phyloP scores from a whole-genome alignment of 2,113 vertebrate species.

The Perca fluviatilis region DNA sequence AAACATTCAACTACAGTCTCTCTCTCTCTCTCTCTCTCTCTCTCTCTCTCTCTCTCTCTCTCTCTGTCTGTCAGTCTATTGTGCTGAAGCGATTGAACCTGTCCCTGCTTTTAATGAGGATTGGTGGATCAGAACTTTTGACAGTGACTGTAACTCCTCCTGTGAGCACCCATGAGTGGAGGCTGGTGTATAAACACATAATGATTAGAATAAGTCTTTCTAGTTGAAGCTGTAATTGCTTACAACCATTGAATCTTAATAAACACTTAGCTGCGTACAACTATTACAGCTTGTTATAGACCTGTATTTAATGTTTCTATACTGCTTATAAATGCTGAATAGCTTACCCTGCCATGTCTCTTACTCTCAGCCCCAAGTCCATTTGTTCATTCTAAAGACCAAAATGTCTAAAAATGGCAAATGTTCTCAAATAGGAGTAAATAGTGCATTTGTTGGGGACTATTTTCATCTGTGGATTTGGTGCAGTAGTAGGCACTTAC shows the following conservation, averaged over 20 bases:
- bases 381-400: not conserved
- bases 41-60: not conserved
- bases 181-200: not conserved
- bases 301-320: no score
- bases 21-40: not conserved
- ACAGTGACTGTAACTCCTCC: not conserved
- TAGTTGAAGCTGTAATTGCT: no score
- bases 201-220: no score
- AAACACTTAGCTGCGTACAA: not conserved
- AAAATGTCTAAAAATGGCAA: not conserved
- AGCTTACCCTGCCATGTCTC: no score
- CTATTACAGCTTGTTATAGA: not conserved
- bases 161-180: not conserved
- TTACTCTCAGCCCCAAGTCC: not conserved
- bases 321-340: no score
- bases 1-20: not conserved
- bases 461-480: not conserved
- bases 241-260: not conserved
- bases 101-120: not conserved
- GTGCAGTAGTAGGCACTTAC: not conserved
- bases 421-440: no score
- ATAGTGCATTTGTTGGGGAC: not conserved
- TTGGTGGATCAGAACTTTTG: not conserved
- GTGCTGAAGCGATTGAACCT: not conserved
- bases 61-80: not conserved